Conservation (phyloP, 2,113 vertebrate genomes). For the Athene cunicularia region DNA sequence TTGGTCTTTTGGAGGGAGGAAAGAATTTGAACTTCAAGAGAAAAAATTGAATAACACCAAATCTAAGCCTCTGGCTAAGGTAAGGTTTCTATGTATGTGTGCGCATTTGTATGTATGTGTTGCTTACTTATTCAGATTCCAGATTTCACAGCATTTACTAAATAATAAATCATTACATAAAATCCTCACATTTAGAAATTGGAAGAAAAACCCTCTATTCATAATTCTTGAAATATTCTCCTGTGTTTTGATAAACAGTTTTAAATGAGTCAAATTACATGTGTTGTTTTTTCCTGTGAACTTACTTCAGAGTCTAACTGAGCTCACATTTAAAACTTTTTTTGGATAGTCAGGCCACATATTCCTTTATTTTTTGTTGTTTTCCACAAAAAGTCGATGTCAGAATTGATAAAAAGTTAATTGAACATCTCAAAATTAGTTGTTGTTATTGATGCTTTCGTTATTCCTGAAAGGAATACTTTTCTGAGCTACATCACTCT, state of each 20-base stretch:
- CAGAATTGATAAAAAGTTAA: background rate
- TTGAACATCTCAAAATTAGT: background rate
- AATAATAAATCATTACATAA: background rate
- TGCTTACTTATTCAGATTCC: background rate
- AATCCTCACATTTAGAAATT: background rate
- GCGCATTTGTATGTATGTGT: background rate
- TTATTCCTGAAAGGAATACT: background rate
- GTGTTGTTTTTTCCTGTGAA: background rate
- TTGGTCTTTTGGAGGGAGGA: slow-evolving; percentile 70
- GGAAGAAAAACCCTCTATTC: background rate
- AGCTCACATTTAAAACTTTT: background rate
- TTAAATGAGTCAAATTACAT: background rate
- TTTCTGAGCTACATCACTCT: background rate
- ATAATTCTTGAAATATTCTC: background rate
- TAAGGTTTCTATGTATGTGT: background rate
- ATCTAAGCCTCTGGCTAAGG: slow-evolving; percentile 66
- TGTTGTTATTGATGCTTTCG: background rate
- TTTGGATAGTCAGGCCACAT: background rate
- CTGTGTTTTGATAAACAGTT: background rate
- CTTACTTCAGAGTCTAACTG: background rate
- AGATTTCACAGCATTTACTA: background rate
- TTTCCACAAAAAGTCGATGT: background rate
- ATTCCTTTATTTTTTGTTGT: background rate
- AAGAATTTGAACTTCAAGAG: background rate
- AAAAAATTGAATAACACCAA: background rate